Evolutionary conservation across 2,888 invertebrate genomes (phyloP).

Genomic region (Perdita meconis): DNA sequence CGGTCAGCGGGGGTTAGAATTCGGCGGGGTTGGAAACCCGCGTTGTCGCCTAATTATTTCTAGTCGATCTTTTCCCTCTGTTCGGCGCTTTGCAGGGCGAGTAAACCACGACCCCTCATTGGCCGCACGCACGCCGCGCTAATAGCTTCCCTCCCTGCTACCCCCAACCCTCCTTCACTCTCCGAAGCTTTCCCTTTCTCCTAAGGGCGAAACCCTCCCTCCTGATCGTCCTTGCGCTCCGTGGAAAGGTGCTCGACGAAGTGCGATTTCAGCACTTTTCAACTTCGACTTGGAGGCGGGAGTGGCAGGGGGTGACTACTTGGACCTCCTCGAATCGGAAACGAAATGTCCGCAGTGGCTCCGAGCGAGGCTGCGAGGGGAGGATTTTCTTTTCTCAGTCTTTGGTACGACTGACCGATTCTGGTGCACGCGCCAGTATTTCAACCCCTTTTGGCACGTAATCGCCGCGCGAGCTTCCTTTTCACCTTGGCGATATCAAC

Average conservation of each 20-base stretch:
- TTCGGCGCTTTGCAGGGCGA: constrained; percentile 24
- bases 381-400: constrained; percentile 16
- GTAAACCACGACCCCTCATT: constrained; percentile 38
- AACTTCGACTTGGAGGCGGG: constrained; percentile 54
- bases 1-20: too few species aligned
- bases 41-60: constrained; percentile 48
- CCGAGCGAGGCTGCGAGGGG: constrained; percentile 7
- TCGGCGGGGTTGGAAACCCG: too few species aligned
- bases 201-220: neutral
- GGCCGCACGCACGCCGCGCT: constrained; percentile 52
- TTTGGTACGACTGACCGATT: constrained; percentile 22
- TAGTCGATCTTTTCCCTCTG: constrained; percentile 13
- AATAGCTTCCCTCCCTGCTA: constrained; percentile 44
- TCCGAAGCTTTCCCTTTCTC: neutral
- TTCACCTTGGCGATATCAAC: neutral
- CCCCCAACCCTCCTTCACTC: neutral
- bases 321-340: constrained; percentile 57
- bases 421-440: neutral
- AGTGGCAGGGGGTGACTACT: too few species aligned
- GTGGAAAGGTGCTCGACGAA: constrained; percentile 59
- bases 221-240: constrained; percentile 33
- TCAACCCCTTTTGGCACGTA: constrained; percentile 21
- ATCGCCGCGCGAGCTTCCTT: constrained; percentile 5
- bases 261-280: constrained; percentile 71
- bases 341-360: constrained; percentile 63